phyloP scores from a whole-genome alignment of 1,140 invertebrate species.

The Drosophila parvula region DNA sequence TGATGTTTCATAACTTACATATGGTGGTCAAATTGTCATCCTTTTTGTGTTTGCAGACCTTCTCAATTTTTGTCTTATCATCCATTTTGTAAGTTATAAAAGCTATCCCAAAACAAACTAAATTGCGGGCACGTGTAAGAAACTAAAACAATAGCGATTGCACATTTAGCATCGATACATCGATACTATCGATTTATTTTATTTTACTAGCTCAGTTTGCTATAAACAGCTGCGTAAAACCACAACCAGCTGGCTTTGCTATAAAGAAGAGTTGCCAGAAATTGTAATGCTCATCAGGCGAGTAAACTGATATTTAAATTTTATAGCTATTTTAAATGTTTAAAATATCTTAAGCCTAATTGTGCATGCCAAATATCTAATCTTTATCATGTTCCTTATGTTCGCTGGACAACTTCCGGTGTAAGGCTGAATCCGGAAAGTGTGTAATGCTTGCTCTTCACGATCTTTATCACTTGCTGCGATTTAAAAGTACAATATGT shows the following conservation, averaged over 20 bases:
- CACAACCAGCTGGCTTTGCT: neutral
- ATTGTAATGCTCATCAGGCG: no score
- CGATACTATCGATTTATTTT: neutral
- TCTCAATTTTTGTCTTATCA: constrained; percentile 58
- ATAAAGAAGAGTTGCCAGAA: neutral
- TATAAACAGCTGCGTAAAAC: neutral
- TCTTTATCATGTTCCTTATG: constrained; percentile 3
- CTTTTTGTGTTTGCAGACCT: constrained; percentile 35
- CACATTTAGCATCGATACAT: neutral
- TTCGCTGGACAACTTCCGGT: constrained; percentile 35
- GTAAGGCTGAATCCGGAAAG: constrained; percentile 65
- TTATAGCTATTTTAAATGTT: neutral
- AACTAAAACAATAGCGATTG: constrained; percentile 4
- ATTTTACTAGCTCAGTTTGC: neutral
- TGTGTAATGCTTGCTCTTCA: constrained; percentile 84
- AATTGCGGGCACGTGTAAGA: constrained; percentile 21
- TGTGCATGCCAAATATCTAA: neutral
- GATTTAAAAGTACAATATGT: constrained; percentile 36
- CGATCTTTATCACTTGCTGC: constrained; percentile 84
- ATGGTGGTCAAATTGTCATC: constrained; percentile 45
- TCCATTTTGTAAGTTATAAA: constrained; percentile 49
- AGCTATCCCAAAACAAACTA: constrained; percentile 21
- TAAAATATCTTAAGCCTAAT: neutral
- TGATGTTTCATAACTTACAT: constrained; percentile 36
- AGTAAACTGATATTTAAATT: neutral